These are phyloP conservation scores for Zaprionus inermis DNA, from an alignment of 1,140 invertebrate genomes.

Conservation along the genomic window DNA sequence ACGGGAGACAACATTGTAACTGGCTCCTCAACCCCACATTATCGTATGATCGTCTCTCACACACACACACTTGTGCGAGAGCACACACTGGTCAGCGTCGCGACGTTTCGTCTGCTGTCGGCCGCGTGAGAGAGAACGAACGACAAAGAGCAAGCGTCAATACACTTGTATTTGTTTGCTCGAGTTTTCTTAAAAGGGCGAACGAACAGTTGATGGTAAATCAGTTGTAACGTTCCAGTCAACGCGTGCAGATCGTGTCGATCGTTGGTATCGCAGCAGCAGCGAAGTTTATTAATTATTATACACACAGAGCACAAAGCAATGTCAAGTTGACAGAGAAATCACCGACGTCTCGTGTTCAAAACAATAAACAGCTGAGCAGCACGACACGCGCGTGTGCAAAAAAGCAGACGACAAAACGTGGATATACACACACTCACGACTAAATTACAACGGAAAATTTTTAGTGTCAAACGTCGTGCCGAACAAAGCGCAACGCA, in stretches of 20 bases:
- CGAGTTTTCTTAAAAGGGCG: slow-evolving; percentile 77
- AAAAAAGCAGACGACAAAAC: slow-evolving; percentile 47
- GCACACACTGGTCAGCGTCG: slow-evolving; percentile 41
- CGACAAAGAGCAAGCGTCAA: slow-evolving; percentile 6
- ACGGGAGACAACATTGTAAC: slow-evolving; percentile 34
- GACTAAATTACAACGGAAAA: slow-evolving; percentile 65
- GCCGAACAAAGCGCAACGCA: slow-evolving; percentile 6
- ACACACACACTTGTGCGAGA: not conserved
- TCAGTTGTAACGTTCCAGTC: slow-evolving; percentile 65
- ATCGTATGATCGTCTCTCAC: slow-evolving; percentile 27
- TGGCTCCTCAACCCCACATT: slow-evolving; percentile 5
- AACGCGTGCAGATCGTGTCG: slow-evolving; percentile 52
- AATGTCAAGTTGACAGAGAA: slow-evolving; percentile 34
- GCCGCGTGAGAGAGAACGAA: slow-evolving; percentile 14
- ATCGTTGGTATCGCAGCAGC: slow-evolving; percentile 12
- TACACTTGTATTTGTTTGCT: slow-evolving; percentile 55
- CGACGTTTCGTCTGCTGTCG: slow-evolving; percentile 4
- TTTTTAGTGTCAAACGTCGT: slow-evolving; percentile 44
- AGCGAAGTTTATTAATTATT: slow-evolving; percentile 13
- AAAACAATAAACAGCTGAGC: slow-evolving; percentile 70
- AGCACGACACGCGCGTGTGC: slow-evolving; percentile 69
- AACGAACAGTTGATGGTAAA: slow-evolving; percentile 44
- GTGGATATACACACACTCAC: slow-evolving; percentile 38
- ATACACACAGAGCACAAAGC: slow-evolving; percentile 3
- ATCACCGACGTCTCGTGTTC: slow-evolving; percentile 5